phyloP scores from a whole-genome alignment of 2,888 invertebrate species.

The Melipona beecheii region DNA sequence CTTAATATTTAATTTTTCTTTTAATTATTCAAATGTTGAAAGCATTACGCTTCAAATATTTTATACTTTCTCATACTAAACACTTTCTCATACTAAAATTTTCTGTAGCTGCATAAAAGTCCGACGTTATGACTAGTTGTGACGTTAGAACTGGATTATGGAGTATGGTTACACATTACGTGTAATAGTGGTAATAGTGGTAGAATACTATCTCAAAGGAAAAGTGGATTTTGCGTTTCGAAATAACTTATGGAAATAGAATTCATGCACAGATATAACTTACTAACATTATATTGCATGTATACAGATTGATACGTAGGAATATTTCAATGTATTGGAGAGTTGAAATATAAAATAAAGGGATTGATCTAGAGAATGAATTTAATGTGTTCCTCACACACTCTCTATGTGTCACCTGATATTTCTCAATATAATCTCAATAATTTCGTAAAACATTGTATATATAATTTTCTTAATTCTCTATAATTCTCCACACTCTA shows the following conservation, averaged over 20 bases:
- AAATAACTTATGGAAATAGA: not conserved
- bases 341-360: constrained; percentile 1
- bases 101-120: too few species aligned
- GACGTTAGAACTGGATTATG: not conserved
- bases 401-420: too few species aligned
- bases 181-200: not conserved
- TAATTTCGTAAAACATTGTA: too few species aligned
- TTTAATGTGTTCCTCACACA: not conserved
- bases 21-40: too few species aligned
- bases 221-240: not conserved
- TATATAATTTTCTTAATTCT: too few species aligned
- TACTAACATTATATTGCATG: not conserved
- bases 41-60: too few species aligned
- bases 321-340: not conserved
- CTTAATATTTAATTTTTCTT: too few species aligned
- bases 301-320: not conserved
- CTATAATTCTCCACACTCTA: too few species aligned
- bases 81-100: too few species aligned
- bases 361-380: not conserved
- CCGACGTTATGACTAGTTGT: not conserved
- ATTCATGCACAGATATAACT: not conserved
- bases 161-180: not conserved
- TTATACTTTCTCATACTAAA: too few species aligned
- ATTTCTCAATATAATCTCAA: too few species aligned
- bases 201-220: not conserved